Evolutionary conservation across 2,113 vertebrate genomes (phyloP).

Genomic region (Lates calcarifer): DNA sequence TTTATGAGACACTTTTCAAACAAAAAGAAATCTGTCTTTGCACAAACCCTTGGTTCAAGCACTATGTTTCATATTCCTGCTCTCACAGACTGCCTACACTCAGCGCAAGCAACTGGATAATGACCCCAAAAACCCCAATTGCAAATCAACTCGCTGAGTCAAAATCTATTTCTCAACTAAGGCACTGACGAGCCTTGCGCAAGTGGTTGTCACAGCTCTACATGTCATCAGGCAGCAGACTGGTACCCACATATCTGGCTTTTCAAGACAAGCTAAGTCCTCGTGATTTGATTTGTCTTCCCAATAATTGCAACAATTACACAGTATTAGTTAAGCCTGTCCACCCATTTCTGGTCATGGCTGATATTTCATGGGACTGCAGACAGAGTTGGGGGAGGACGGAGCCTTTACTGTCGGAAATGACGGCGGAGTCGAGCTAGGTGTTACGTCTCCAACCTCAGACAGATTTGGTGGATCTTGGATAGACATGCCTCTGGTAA

Average conservation of each 20-base stretch:
- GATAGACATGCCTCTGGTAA: conserved; percentile 64
- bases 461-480: conserved; percentile 64
- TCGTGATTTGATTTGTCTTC: conserved; percentile 56
- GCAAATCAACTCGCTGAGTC: conserved; percentile 55
- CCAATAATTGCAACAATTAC: conserved; percentile 59
- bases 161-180: conserved; percentile 45
- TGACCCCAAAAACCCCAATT: conserved; percentile 42
- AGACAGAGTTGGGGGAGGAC: conserved; percentile 31
- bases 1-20: neutral
- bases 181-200: conserved; percentile 26
- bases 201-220: conserved; percentile 42
- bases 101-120: conserved; percentile 26
- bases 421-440: conserved; percentile 38
- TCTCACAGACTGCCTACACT: conserved; percentile 6
- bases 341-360: conserved; percentile 48
- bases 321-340: conserved; percentile 45
- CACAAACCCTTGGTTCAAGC: neutral
- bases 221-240: conserved; percentile 26
- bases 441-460: conserved; percentile 60
- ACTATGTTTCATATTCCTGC: conserved; percentile 10
- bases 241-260: conserved; percentile 34
- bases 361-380: conserved; percentile 25
- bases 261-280: conserved; percentile 1
- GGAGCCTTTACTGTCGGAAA: conserved; percentile 32
- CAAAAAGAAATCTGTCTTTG: conserved; percentile 24